phyloP scores from a whole-genome alignment of 2,888 invertebrate species.

The Brenthis daphne region DNA sequence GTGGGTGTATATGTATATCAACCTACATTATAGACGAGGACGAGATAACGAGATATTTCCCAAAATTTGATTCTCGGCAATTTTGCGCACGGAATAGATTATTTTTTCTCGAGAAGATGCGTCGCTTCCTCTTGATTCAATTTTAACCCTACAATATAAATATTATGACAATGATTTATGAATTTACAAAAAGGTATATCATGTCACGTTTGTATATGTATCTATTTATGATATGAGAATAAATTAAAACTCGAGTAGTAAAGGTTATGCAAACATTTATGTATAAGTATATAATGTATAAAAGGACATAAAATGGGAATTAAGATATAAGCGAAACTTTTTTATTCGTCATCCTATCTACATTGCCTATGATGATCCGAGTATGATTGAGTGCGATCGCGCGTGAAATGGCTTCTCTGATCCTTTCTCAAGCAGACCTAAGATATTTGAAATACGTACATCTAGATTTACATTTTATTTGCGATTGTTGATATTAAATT shows the following conservation, averaged over 20 bases:
- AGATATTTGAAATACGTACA: conserved; percentile 36
- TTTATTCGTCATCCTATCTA: conserved; percentile 30
- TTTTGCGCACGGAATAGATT: conserved; percentile 62
- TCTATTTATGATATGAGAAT: not conserved
- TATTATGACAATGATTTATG: conserved; percentile 44
- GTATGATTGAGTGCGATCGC: conserved; percentile 67
- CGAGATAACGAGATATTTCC: conserved; percentile 68
- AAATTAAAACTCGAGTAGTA: not conserved
- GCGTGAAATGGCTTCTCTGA: conserved; percentile 68
- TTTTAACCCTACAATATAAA: conserved; percentile 49
- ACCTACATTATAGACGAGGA: conserved; percentile 56
- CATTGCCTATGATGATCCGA: conserved; percentile 51
- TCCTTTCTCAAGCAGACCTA: conserved; percentile 53
- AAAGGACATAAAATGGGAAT: conserved; percentile 10
- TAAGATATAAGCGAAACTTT: conserved; percentile 28
- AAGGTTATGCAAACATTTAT: not conserved
- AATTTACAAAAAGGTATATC: conserved; percentile 30
- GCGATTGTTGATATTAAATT: conserved; percentile 4
- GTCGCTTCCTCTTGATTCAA: conserved; percentile 56
- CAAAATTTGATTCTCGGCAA: conserved; percentile 71
- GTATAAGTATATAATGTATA: not conserved
- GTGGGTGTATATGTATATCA: conserved; percentile 35
- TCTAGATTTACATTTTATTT: conserved; percentile 21
- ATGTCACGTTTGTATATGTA: not conserved
- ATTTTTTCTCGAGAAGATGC: conserved; percentile 55